These are phyloP conservation scores for Emydura subglobosa DNA, from an alignment of 2,113 vertebrate genomes.

Conservation along the genomic window DNA sequence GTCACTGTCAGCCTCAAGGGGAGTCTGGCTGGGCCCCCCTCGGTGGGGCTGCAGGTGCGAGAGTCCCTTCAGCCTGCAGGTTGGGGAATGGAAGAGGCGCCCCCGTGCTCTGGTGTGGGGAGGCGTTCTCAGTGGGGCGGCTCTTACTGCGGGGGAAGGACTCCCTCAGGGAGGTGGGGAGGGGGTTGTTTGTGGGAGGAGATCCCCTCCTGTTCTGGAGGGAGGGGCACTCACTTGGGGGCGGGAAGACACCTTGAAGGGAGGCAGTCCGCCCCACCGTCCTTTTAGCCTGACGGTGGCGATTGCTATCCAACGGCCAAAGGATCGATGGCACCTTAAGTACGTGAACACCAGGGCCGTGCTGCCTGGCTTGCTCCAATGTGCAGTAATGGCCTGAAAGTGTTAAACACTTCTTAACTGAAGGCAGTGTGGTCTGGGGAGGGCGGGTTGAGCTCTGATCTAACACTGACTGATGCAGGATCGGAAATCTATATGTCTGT, in stretches of 20 bases:
- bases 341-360: neutral
- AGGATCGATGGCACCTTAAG: neutral
- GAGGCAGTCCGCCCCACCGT: neutral
- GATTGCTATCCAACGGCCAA: neutral
- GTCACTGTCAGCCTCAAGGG: neutral
- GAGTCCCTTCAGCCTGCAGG: neutral
- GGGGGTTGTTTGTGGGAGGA: neutral
- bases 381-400: neutral
- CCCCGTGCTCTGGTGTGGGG: neutral
- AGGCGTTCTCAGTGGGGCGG: neutral
- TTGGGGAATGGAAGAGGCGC: no score
- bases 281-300: neutral
- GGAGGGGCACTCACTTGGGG: neutral
- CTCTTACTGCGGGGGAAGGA: neutral
- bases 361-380: neutral
- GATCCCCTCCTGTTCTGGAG: neutral
- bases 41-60: rapidly evolving
- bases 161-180: no score
- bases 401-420: neutral
- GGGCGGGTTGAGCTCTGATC: neutral
- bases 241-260: neutral
- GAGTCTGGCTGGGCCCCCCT: neutral
- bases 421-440: neutral
- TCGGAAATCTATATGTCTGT: neutral
- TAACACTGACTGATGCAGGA: neutral